These are phyloP conservation scores for Coenonympha glycerion DNA, from an alignment of 2,888 invertebrate species.

Conservation along the genomic window DNA sequence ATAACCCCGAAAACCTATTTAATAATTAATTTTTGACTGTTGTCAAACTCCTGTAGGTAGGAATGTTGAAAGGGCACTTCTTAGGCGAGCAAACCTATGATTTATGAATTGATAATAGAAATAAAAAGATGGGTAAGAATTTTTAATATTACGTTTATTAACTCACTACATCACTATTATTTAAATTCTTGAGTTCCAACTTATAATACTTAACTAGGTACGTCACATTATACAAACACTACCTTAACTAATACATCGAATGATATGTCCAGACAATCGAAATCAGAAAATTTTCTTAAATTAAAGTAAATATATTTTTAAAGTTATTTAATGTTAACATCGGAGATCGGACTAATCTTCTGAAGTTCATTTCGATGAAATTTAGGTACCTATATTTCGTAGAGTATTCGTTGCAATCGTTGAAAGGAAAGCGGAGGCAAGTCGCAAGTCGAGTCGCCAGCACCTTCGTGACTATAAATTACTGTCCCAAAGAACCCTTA, in stretches of 20 bases:
- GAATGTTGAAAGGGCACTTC: too few species aligned
- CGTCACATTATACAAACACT: slow-evolving; percentile 70
- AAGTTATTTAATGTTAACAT: slow-evolving; percentile 57
- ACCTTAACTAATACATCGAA: slow-evolving; percentile 60
- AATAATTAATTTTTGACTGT: too few species aligned
- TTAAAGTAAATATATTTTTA: slow-evolving; percentile 54
- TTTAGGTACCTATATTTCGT: slow-evolving; percentile 54
- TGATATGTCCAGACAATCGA: slow-evolving; percentile 62
- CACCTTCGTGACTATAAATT: slow-evolving; percentile 60
- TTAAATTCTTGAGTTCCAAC: slow-evolving; percentile 72
- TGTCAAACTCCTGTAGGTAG: too few species aligned
- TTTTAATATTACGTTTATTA: slow-evolving; percentile 63
- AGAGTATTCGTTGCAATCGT: slow-evolving; percentile 63
- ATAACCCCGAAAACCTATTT: too few species aligned
- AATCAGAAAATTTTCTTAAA: slow-evolving; percentile 61
- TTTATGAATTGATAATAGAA: too few species aligned
- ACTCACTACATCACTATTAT: slow-evolving; percentile 67
- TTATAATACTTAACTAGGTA: slow-evolving; percentile 71
- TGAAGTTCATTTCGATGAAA: slow-evolving; percentile 54
- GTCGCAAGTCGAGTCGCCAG: slow-evolving; percentile 70
- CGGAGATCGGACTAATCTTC: slow-evolving; percentile 65
- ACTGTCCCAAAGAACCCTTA: slow-evolving; percentile 58
- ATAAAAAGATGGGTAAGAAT: slow-evolving; percentile 37
- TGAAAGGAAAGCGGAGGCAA: slow-evolving; percentile 70
- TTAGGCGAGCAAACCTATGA: too few species aligned